Base-by-base conservation (phyloP, 2,888 invertebrate genomes). In the Pachymerium ferrugineum region DNA sequence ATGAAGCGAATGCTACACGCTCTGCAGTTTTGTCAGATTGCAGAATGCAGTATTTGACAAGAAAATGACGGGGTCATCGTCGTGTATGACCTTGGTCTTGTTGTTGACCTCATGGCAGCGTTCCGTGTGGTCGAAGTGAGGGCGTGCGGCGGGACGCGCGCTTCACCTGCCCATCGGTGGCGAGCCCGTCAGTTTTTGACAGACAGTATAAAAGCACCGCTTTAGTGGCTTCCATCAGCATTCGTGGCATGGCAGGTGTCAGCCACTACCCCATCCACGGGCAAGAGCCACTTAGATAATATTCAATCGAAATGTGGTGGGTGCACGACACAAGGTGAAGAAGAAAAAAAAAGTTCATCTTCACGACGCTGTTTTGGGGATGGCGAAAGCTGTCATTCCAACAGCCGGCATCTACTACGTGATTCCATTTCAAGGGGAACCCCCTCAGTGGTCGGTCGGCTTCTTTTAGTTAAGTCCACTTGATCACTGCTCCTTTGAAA, bases 111-210 rank as follows among this genome's bases (percentile, higher is more conserved):
- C 54, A 54, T 54, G 28, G 25, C 54, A 54, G 14, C 54, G 54
- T 54, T 54, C 54, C 54, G 54, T 54, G 54, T 54, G 54, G 54
- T 54, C 54, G 54, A 54, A 25, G 14, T 54, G 54, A 28, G 28
- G 54, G 54, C 54, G 54, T 54, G 54, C 54, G 22, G 54, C 54
- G 54, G 54, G 54, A 54, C 54, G 54, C 54, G 54, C 54, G 54
- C 54, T 28, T 54, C 54, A 54, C 54, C 54, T 54, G 54, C 14
- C 28, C 54, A 28, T 54, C 54, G 54, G 54, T 54, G 54, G 54
- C 54, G 22, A 54, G 54, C 54, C 54, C 54, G 54, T 54, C 54
- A 54, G 8, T 54, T 54, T 54, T 54, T 54, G 54, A 54, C 54
- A 54, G 54, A 54, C 54, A 54, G 54, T 54, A 54, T 54, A 54